Evolutionary conservation across 2,113 vertebrate species (phyloP).

Genomic region (Perca fluviatilis): DNA sequence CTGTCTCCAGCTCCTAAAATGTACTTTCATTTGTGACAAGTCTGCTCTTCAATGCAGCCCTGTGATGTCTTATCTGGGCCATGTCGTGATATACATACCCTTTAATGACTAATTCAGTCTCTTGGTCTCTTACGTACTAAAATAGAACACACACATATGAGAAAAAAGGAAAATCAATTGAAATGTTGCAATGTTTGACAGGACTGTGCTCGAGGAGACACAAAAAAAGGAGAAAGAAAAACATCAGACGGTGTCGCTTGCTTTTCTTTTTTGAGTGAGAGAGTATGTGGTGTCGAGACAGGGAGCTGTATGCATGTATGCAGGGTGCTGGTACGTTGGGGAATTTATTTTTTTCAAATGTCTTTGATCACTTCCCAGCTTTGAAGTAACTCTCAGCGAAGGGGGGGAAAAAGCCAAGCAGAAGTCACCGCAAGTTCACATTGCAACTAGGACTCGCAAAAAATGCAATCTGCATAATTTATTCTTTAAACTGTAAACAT

Average conservation of each 20-base stretch:
- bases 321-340: slow-evolving; percentile 82
- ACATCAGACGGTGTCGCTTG: slow-evolving; percentile 85
- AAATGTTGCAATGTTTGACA: slow-evolving; percentile 83
- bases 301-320: slow-evolving; percentile 81
- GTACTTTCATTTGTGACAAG: slow-evolving; percentile 80
- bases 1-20: slow-evolving; percentile 66
- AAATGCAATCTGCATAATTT: slow-evolving; percentile 86
- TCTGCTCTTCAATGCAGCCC: slow-evolving; percentile 66
- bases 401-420: slow-evolving; percentile 65
- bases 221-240: slow-evolving; percentile 22
- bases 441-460: slow-evolving; percentile 83
- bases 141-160: slow-evolving; percentile 75
- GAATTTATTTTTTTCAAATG: slow-evolving; percentile 81
- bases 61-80: slow-evolving; percentile 83
- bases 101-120: slow-evolving; percentile 83
- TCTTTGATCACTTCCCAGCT: slow-evolving; percentile 89
- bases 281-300: slow-evolving; percentile 63
- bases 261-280: slow-evolving; percentile 84
- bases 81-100: slow-evolving; percentile 75
- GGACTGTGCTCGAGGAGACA: slow-evolving; percentile 74
- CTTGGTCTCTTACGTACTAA: slow-evolving; percentile 68
- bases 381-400: slow-evolving; percentile 87
- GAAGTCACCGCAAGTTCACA: slow-evolving; percentile 85
- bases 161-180: slow-evolving; percentile 77
- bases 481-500: slow-evolving; percentile 75